Evolutionary conservation across 53 echinoderm and acorn worm genomes (phyloP).

Genomic region (Stichopus horrens): DNA sequence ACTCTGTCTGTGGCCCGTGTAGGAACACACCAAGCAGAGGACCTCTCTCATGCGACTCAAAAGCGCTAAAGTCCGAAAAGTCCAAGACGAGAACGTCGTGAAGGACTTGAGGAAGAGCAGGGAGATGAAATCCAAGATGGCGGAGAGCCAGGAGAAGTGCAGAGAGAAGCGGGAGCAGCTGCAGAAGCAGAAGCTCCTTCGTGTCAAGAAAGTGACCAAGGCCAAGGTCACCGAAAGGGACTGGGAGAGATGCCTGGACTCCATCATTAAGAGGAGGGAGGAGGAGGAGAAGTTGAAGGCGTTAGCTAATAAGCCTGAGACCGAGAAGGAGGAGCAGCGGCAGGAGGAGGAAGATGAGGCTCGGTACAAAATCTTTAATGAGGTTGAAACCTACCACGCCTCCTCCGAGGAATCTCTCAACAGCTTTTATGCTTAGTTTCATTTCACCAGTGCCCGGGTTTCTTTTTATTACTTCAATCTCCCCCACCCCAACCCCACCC

Average conservation of each 20-base stretch:
- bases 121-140: not conserved
- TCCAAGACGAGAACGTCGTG: not conserved
- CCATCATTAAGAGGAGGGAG: not conserved
- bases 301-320: not conserved
- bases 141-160: not conserved
- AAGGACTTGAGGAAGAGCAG: not conserved
- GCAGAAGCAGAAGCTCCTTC: not conserved
- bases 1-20: no score
- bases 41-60: not conserved
- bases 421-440: not conserved
- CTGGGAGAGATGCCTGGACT: not conserved
- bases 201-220: not conserved
- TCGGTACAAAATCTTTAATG: not conserved
- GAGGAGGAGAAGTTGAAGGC: not conserved
- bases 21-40: not conserved
- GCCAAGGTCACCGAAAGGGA: not conserved
- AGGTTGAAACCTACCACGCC: not conserved
- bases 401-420: not conserved
- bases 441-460: not conserved
- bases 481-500: not conserved
- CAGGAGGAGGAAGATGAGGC: not conserved
- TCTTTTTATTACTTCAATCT: not conserved
- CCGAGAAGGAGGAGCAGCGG: not conserved
- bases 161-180: not conserved
- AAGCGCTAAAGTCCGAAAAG: not conserved